Conservation (phyloP, 2,113 vertebrate species). For the Blennius ocellaris region DNA sequence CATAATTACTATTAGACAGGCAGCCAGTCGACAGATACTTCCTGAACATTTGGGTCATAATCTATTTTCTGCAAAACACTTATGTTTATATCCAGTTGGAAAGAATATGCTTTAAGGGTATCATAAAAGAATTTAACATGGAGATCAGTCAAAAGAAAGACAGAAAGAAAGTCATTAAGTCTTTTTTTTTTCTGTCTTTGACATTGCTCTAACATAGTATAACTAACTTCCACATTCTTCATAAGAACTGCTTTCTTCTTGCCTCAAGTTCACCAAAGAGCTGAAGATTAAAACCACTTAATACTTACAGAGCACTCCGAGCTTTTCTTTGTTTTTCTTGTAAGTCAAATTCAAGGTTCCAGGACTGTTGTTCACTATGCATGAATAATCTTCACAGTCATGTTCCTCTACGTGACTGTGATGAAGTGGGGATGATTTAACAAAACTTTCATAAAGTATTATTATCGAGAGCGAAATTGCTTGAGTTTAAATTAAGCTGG, state of each 20-base stretch:
- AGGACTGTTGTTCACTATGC: constrained; percentile 23
- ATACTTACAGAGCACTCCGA: constrained; percentile 12
- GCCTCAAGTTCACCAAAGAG: constrained; percentile 6
- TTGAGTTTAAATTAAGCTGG: constrained; percentile 43
- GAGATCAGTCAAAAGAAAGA: background rate
- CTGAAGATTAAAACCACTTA: background rate
- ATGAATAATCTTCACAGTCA: constrained; percentile 16
- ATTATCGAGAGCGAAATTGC: constrained; percentile 22
- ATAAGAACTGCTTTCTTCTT: background rate
- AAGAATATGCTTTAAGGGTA: background rate
- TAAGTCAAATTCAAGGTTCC: constrained; percentile 25
- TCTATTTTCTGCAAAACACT: background rate
- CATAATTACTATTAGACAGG: no score
- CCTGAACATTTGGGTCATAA: background rate
- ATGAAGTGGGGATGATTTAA: constrained; percentile 36
- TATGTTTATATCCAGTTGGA: background rate
- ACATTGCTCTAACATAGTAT: background rate
- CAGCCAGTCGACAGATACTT: no score
- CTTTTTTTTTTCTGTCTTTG: background rate
- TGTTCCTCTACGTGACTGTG: constrained; percentile 13
- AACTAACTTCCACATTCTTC: background rate
- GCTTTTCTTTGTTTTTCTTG: constrained; percentile 23
- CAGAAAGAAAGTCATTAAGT: background rate
- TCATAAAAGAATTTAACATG: background rate
- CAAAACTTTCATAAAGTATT: constrained; percentile 26